Evolutionary conservation across 2,113 vertebrate genomes (phyloP), one percentile per base, ranked within the genome.

Genomic region (Colius striatus): DNA sequence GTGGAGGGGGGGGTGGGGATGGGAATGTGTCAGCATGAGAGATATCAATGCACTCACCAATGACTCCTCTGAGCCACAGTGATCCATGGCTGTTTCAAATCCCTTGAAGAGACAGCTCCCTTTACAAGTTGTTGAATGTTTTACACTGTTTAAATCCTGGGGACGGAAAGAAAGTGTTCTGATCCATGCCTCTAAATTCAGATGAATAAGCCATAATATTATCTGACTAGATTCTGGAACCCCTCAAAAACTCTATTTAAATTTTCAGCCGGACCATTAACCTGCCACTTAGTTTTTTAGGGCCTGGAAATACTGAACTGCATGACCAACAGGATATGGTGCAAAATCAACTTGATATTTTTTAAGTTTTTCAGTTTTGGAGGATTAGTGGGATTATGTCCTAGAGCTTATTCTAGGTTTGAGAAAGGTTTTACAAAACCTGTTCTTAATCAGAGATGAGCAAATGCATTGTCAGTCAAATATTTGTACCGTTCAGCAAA

Each of bases 401-500:
- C 21, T 84, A 32, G 51, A 86, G 26, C 95, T 95, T 94, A 57
- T 94, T 90, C 82, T 88, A 51, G 76, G 30, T 80, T 94, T 96
- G 68, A 87, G 67, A 88, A 57, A 51, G 48, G 29, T 83, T 90
- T 94, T 91, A 26, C 10, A 83, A 83, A 91, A 88, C n/a, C 48
- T 67, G 1, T 48, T 88, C 60, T 90, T 81, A 93, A 94, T 92
- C 88, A 68, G 68, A 38, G 41, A 77, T 16, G 83, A 91, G 61
- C 60, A 78, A 90, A 93, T 85, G 82, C 79, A 87, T 94, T 94
- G 80, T 81, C 88, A 87, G 72, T 87, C 75, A 96, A 95, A 92
- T 95, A 93, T 96, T 94, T 93, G 57, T 92, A 62, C 67, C 14
- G 0, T 84, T 94, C 65, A 86, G 65, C 53, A 81, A 72, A 94